Evolutionary conservation across 2,888 invertebrate genomes (phyloP), one percentile per base, ranked within the genome.

Genomic region (Callinectes sapidus): DNA sequence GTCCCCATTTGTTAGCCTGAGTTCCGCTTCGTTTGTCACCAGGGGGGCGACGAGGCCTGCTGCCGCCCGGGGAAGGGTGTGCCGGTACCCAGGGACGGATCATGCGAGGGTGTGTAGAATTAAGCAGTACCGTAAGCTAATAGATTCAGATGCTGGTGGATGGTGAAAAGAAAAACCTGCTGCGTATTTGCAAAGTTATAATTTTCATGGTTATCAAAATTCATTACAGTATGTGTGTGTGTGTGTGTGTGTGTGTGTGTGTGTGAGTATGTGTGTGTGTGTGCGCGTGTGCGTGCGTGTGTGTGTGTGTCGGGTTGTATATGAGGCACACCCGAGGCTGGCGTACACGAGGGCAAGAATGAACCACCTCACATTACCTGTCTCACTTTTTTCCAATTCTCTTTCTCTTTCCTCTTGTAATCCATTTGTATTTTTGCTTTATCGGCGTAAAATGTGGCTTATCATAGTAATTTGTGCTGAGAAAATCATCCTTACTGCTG

Each of bases 21-120:
- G 81, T 35, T 35, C 35, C 81, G 81, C 81, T 35, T 81, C 81
- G 81, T 32, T 81, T 35, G 81, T 81, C 81, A 81, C 81, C 81
- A 16, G 81, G 35, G 81, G 81, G 81, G 81, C 81, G 32, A 35
- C 35, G 81, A 81, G 81, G 81, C 81, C 81, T 35, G 81, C 35
- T 35, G 81, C 35, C 81, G 32, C 16, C 81, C 35, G 81, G 5
- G 81, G 35, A 35, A 35, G 18, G 32, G 81, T 81, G 81, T 2
- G 32, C 16, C 35, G 35, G 28, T 28, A 23, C n/a, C n/a, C 28
- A 71, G 23, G 71, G 8, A 71, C 10, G 28, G 71, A 28, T 71
- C 6, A 8, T 71, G 71, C n/a, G 71, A n/a, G 23, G 71, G 71
- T 71, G 71, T 28, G 71, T n/a, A 71, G 28, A 71, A 71, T 71